Base-by-base conservation (phyloP, 2,113 vertebrate genomes). In the Oryzias melastigma region DNA sequence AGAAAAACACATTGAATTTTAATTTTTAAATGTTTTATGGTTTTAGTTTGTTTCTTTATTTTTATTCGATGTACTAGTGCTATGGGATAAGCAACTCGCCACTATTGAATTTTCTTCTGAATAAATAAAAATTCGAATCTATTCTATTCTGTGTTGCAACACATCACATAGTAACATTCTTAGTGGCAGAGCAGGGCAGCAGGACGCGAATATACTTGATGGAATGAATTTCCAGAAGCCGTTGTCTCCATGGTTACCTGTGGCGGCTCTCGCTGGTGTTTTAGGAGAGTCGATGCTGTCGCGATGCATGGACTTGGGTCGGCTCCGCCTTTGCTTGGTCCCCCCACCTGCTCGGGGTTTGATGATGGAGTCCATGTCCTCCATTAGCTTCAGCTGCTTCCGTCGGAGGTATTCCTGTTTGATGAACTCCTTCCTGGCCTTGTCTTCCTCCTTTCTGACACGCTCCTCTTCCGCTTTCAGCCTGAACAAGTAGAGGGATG, bases 331-430 rank as follows among this genome's bases (percentile, higher is more conserved):
- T 60, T 93, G 93, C 77, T 93, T 95, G 73, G 89, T 77, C 12
- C 80, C 84, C 0, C 49, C 12, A 3, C 90, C 81, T 2, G 94
- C 87, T 3, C 96, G 93, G 10, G 93, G 90, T 65, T 95, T 97
- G 58, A 98, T 94, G 49, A 98, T 83, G 1, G 88, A 92, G 71
- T 98, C 95, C 97, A 98, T 98, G 68, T 98, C 97, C 78, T 96
- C 91, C 96, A 98, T 98, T 7, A 99, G 93, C 70, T 98, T 98
- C 3, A 98, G 88, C 70, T 99, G 97, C 85, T 99, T 99, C 71
- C 96, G 93, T 61, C 97, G 90, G 85, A 99, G 92, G 62, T 98
- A 95, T 52, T 99, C 97, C 83, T 96, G 97, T 79, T 98, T 96
- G 87, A 99, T 99, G 79, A 95, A 98, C 72, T 99, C 95, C 68